These are phyloP conservation scores for Argyrosomus regius DNA, from an alignment of 2,797 vertebrate genomes.

Conservation along the genomic window DNA sequence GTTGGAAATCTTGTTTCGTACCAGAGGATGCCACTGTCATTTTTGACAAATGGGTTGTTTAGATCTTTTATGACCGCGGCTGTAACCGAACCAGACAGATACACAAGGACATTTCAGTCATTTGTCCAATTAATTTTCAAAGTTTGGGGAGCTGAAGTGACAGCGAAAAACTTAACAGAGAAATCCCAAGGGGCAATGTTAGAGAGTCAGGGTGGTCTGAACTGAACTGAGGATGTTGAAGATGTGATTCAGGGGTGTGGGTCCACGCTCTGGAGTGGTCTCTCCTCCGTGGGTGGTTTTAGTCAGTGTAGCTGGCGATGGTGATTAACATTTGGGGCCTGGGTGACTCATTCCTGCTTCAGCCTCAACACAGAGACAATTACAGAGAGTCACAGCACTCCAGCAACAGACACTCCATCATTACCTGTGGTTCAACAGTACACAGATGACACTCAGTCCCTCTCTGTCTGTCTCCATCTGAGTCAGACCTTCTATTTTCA, in stretches of 20 bases:
- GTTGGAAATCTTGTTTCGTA: conserved; percentile 33
- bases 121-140: conserved; percentile 53
- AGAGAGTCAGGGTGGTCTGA: conserved; percentile 28
- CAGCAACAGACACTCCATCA: conserved; percentile 47
- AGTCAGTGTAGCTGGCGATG: conserved; percentile 51
- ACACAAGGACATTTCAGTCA: conserved; percentile 48
- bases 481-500: conserved; percentile 60
- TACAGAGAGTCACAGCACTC: conserved; percentile 54
- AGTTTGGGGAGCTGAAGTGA: conserved; percentile 22
- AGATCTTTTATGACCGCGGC: conserved; percentile 30
- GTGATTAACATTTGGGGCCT: conserved; percentile 69
- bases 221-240: conserved; percentile 1
- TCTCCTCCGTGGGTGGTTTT: conserved; percentile 48
- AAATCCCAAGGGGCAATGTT: conserved; percentile 36
- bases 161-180: conserved; percentile 24
- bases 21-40: conserved; percentile 31
- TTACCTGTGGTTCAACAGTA: conserved; percentile 57
- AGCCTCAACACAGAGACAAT: conserved; percentile 63
- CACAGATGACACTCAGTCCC: conserved; percentile 46
- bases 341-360: conserved; percentile 72
- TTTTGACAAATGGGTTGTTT: conserved; percentile 57
- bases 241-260: conserved; percentile 33
- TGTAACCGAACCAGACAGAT: conserved; percentile 33
- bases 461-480: conserved; percentile 25
- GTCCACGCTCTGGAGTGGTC: conserved; percentile 43